Percentiles rank a stretch among this genome's conserved stretches.
phyloP scores from a whole-genome alignment of 1,140 invertebrate species.

The Drosophila teissieri region DNA sequence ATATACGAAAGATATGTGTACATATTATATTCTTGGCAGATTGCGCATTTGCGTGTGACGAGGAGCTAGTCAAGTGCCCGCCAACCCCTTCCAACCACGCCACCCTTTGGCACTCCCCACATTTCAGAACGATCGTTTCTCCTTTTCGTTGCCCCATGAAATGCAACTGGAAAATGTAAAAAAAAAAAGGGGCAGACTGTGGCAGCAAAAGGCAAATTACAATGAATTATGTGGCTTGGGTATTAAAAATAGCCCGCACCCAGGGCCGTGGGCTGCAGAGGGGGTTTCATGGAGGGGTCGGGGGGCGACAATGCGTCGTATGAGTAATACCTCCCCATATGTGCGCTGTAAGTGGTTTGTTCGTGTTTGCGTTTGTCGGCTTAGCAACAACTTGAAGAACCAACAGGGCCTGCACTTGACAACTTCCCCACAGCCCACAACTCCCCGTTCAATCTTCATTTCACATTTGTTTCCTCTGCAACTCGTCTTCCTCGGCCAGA shows the following conservation, averaged over 20 bases:
- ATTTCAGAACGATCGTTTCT: conserved; percentile 5
- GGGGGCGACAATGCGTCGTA: conserved; percentile 54
- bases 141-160: conserved; percentile 20
- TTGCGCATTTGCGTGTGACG: conserved; percentile 64
- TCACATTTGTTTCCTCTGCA: conserved; percentile 49
- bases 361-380: conserved; percentile 35
- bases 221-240: conserved; percentile 77
- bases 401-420: conserved; percentile 55
- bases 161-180: conserved; percentile 71
- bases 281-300: conserved; percentile 5
- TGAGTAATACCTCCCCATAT: conserved; percentile 59
- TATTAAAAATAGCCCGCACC: conserved; percentile 73
- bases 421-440: conserved; percentile 22
- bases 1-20: conserved; percentile 36
- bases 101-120: neutral
- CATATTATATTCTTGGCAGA: conserved; percentile 43
- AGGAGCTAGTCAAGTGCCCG: conserved; percentile 44
- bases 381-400: conserved; percentile 42
- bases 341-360: conserved; percentile 24
- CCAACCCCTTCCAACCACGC: conserved; percentile 7
- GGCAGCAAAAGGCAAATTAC: conserved; percentile 71
- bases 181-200: conserved; percentile 36
- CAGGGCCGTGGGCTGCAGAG: neutral
- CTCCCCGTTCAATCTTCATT: conserved; percentile 17
- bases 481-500: conserved; percentile 9